Conservation (phyloP, 2,888 invertebrate species). For the Campopleginae sp. region DNA sequence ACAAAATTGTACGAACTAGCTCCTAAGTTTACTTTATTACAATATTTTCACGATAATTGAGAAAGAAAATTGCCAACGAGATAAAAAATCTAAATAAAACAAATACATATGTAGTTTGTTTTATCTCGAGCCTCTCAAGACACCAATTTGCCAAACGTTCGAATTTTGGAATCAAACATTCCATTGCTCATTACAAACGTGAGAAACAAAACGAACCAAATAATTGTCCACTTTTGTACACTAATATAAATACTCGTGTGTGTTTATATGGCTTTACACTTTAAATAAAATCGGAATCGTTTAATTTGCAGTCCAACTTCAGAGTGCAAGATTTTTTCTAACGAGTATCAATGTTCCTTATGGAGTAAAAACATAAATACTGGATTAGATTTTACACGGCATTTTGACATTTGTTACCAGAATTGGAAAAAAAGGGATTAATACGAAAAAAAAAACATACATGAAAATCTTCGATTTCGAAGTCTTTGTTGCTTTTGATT, state of each 20-base stretch:
- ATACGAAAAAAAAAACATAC: slow-evolving; percentile 8
- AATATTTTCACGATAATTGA: slow-evolving; percentile 9
- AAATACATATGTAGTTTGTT: background rate
- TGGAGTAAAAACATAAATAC: slow-evolving; percentile 19
- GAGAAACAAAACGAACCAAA: slow-evolving; percentile 28
- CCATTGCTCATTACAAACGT: slow-evolving; percentile 4
- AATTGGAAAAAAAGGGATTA: slow-evolving; percentile 33
- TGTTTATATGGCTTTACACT: background rate
- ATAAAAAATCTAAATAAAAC: background rate
- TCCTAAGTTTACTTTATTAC: slow-evolving; percentile 7
- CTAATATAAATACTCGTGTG: background rate
- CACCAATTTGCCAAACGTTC: slow-evolving; percentile 17
- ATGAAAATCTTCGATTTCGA: slow-evolving; percentile 25
- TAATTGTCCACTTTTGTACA: slow-evolving; percentile 28
- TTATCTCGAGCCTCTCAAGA: slow-evolving; percentile 17
- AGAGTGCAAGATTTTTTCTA: slow-evolving; percentile 37
- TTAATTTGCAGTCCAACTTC: slow-evolving; percentile 18
- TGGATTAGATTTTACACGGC: slow-evolving; percentile 9
- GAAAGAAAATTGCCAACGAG: background rate
- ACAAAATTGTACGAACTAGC: slow-evolving; percentile 26
- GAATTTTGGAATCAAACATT: slow-evolving; percentile 19
- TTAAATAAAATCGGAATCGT: slow-evolving; percentile 6
- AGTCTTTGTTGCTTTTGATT: slow-evolving; percentile 60
- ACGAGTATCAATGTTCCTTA: slow-evolving; percentile 35
- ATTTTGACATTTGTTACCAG: slow-evolving; percentile 27